phyloP scores from a whole-genome alignment of 2,113 vertebrate species.

The Cyprinodon brontotheroides region DNA sequence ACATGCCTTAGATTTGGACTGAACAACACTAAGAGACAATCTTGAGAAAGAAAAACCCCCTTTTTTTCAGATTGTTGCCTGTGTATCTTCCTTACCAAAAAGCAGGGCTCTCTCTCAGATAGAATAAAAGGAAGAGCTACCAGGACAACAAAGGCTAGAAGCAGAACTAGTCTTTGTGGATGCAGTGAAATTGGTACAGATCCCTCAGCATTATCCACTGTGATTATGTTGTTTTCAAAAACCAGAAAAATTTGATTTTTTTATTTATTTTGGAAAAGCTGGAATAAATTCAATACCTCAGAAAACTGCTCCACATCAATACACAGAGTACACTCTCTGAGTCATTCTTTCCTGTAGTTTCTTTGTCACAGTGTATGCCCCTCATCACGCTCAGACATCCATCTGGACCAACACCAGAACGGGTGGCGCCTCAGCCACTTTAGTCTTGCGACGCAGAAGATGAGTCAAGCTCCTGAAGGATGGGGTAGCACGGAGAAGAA shows the following conservation, averaged over 20 bases:
- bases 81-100: constrained; percentile 32
- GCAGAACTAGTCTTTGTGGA: constrained; percentile 22
- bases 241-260: constrained; percentile 20
- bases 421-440: constrained; percentile 77
- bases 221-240: constrained; percentile 44
- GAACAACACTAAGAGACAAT: constrained; percentile 7
- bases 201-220: constrained; percentile 38
- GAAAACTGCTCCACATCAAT: constrained; percentile 10
- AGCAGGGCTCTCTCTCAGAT: constrained; percentile 8
- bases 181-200: constrained; percentile 50
- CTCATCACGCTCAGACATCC: constrained; percentile 64
- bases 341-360: neutral
- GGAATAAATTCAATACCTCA: constrained; percentile 3
- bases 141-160: constrained; percentile 15
- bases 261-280: constrained; percentile 3
- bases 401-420: constrained; percentile 77
- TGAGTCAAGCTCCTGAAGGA: constrained; percentile 70
- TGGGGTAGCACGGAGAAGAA: constrained; percentile 73
- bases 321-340: neutral
- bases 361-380: neutral
- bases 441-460: constrained; percentile 69
- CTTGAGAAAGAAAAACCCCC: neutral
- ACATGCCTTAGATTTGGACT: constrained; percentile 8
- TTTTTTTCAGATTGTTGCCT: neutral
- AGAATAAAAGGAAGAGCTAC: constrained; percentile 15